These are phyloP conservation scores for Mormoops blainvillei DNA, from an alignment of 2,113 vertebrate species.

Conservation along the genomic window DNA sequence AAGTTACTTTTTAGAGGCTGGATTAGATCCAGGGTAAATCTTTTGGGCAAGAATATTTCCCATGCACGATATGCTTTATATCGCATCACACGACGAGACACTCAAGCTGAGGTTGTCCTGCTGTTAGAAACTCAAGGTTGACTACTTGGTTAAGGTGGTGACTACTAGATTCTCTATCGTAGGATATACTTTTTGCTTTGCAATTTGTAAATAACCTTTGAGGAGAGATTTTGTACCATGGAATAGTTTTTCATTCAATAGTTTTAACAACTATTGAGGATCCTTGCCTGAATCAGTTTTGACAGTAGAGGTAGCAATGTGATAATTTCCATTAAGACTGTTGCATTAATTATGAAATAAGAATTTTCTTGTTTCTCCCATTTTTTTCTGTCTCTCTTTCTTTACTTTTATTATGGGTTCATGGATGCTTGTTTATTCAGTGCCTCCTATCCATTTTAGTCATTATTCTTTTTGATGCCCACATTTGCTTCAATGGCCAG, in stretches of 20 bases:
- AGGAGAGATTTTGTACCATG: not conserved
- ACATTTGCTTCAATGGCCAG: not conserved
- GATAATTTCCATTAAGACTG: not conserved
- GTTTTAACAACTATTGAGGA: not conserved
- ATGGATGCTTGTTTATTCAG: not conserved
- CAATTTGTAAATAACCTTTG: not conserved
- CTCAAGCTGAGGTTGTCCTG: not conserved
- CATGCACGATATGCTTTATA: not conserved
- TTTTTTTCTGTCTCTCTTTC: not conserved
- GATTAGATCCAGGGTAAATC: not conserved
- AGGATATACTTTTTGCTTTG: not conserved
- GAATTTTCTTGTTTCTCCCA: not conserved
- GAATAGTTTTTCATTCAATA: not conserved
- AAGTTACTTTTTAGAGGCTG: not conserved
- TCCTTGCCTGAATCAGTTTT: not conserved
- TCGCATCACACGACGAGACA: not conserved
- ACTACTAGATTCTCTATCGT: not conserved
- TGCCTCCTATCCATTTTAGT: not conserved
- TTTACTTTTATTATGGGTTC: not conserved
- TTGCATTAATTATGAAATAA: not conserved
- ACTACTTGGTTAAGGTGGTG: not conserved
- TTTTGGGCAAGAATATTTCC: not conserved
- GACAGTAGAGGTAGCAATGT: not conserved
- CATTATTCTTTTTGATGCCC: not conserved
- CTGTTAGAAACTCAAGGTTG: not conserved